Percentiles rank a stretch among this genome's conserved stretches.
Conservation (phyloP, 1,140 invertebrate genomes). For the Steinernema feltiae region DNA sequence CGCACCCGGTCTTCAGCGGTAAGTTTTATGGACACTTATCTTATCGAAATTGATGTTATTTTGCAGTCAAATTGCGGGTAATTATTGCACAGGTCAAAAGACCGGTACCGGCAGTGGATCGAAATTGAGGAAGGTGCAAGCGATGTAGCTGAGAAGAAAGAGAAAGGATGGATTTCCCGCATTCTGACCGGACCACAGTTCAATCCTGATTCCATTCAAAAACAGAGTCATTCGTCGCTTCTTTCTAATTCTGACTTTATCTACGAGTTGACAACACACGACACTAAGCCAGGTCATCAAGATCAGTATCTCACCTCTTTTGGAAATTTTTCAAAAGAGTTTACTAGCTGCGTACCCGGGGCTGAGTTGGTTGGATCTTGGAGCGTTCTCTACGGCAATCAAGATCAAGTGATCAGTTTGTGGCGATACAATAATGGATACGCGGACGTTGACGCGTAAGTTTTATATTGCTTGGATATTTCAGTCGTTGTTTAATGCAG, state of each 20-base stretch:
- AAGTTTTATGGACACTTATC: background rate
- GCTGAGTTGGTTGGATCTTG: conserved; percentile 51
- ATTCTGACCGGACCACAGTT: conserved; percentile 34
- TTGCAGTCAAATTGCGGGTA: background rate
- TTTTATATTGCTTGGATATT: too few species aligned
- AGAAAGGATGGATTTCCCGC: conserved; percentile 38
- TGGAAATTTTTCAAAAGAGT: conserved; percentile 11
- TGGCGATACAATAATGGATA: conserved; percentile 55
- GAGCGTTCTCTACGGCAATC: conserved; percentile 52
- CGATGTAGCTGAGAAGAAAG: conserved; percentile 14
- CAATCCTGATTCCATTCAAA: conserved; percentile 47
- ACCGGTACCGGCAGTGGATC: background rate
- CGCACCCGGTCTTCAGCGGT: background rate
- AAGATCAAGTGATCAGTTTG: conserved; percentile 54
- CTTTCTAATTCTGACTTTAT: conserved; percentile 47
- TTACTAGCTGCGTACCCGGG: conserved; percentile 27
- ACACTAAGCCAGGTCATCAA: conserved; percentile 27
- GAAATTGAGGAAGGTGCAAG: conserved; percentile 3
- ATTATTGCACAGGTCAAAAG: background rate
- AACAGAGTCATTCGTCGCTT: conserved; percentile 54
- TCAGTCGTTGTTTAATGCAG: too few species aligned
- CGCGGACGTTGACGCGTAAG: conserved; percentile 35
- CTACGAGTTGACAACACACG: conserved; percentile 46
- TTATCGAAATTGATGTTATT: background rate
- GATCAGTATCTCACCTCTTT: conserved; percentile 6